A percentile compares a stretch with the other conserved stretches of the same genome.
Conservation (phyloP, 2,888 invertebrate genomes). For the Ichneumon xanthorius region DNA sequence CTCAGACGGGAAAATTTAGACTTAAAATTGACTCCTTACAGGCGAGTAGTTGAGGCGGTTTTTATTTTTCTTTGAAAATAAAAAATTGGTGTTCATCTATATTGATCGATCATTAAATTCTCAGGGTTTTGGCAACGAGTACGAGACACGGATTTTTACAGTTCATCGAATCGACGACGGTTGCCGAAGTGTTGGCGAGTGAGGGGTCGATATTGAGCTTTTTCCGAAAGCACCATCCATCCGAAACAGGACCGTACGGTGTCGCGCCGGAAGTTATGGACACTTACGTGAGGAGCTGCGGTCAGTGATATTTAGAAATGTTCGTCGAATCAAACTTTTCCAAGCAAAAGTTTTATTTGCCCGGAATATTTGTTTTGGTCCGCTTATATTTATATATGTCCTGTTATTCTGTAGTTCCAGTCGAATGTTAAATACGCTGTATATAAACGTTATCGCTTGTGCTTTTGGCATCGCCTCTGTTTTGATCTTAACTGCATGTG, state of each 20-base stretch:
- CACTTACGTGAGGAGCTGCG: conserved; percentile 97
- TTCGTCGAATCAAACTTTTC: neutral
- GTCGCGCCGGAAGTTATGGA: conserved; percentile 98
- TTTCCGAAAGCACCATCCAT: conserved; percentile 95
- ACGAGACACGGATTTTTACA: conserved; percentile 98
- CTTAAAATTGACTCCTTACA: conserved; percentile 97
- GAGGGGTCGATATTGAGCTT: conserved; percentile 97
- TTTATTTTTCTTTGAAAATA: neutral
- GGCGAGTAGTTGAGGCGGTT: conserved; percentile 72
- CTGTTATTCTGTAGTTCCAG: too few relatives aligned
- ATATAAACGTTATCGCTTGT: too few relatives aligned
- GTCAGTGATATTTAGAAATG: conserved; percentile 80
- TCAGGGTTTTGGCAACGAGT: conserved; percentile 96
- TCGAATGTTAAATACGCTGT: too few relatives aligned
- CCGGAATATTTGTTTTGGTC: too few relatives aligned
- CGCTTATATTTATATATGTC: too few relatives aligned
- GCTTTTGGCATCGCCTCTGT: too few relatives aligned
- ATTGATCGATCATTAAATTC: conserved; percentile 10
- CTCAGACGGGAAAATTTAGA: conserved; percentile 97
- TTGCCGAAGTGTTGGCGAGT: conserved; percentile 95
- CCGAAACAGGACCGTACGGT: conserved; percentile 94
- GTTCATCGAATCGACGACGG: conserved; percentile 96
- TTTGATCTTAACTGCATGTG: too few relatives aligned
- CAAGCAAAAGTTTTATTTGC: neutral
- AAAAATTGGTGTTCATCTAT: neutral